Percentiles rank a stretch among this genome's conserved stretches.
These are phyloP conservation scores for Mycalesis mineus DNA, from an alignment of 2,888 invertebrate species.

Conservation along the genomic window DNA sequence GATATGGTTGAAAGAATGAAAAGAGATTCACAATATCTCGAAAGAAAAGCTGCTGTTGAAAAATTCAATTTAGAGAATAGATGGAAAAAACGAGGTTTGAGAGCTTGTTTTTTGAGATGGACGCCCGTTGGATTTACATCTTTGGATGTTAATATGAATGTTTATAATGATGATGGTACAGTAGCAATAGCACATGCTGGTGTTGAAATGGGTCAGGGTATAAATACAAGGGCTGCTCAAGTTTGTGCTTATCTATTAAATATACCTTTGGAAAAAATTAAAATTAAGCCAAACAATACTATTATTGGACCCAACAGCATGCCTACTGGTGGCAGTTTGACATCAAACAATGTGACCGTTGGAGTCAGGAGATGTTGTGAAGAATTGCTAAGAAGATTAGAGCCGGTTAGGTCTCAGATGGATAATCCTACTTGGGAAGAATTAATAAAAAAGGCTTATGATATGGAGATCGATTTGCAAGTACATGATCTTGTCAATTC, in stretches of 20 bases:
- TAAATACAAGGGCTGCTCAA: slow-evolving; percentile 84
- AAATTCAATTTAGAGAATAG: slow-evolving; percentile 81
- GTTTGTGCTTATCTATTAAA: slow-evolving; percentile 81
- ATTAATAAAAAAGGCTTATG: slow-evolving; percentile 71
- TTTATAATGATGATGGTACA: slow-evolving; percentile 84
- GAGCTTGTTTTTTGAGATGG: slow-evolving; percentile 84
- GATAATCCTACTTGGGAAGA: slow-evolving; percentile 75
- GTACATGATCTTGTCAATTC: slow-evolving; percentile 70
- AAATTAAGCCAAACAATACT: slow-evolving; percentile 80
- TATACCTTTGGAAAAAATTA: slow-evolving; percentile 81
- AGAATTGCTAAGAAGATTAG: slow-evolving; percentile 40
- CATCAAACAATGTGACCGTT: slow-evolving; percentile 47
- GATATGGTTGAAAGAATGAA: slow-evolving; percentile 66
- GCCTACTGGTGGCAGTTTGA: slow-evolving; percentile 81
- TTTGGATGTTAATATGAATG: slow-evolving; percentile 76
- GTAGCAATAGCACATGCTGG: slow-evolving; percentile 85
- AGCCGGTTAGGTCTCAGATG: slow-evolving; percentile 66
- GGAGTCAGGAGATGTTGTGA: slow-evolving; percentile 44
- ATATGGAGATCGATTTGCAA: slow-evolving; percentile 72
- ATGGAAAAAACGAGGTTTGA: slow-evolving; percentile 88
- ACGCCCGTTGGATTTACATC: slow-evolving; percentile 71
- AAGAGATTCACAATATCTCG: slow-evolving; percentile 57
- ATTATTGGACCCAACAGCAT: slow-evolving; percentile 80
- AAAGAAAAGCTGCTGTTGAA: slow-evolving; percentile 64
- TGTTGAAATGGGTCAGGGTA: slow-evolving; percentile 89